These are phyloP conservation scores for Arctopsyche grandis DNA, from an alignment of 1,140 invertebrate species.

Conservation along the genomic window DNA sequence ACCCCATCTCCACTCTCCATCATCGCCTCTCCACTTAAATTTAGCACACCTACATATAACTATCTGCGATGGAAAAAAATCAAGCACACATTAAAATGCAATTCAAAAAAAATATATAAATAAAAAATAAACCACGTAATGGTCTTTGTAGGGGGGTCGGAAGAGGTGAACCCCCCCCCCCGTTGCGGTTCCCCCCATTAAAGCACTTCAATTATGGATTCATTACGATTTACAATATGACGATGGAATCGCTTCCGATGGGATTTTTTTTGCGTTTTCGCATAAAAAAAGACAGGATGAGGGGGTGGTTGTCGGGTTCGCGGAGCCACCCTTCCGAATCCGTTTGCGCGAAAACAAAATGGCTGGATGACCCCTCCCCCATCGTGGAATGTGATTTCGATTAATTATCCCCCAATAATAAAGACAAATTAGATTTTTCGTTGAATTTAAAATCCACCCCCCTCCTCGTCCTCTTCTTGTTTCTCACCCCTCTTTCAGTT, in stretches of 20 bases:
- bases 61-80: neutral
- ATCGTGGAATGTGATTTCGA: conserved; percentile 35
- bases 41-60: neutral
- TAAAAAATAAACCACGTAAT: conserved; percentile 21
- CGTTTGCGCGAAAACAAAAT: conserved; percentile 23
- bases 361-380: conserved; percentile 8
- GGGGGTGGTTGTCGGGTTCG: neutral
- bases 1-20: neutral
- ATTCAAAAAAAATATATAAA: conserved; percentile 25
- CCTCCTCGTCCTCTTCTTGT: too few species aligned
- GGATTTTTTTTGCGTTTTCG: conserved; percentile 48
- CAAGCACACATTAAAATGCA: conserved; percentile 3
- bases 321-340: conserved; percentile 26
- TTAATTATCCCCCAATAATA: conserved; percentile 46
- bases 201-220: conserved; percentile 50
- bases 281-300: neutral
- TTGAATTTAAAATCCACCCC: too few species aligned
- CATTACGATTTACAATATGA: conserved; percentile 53
- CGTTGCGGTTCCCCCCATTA: neutral
- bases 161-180: neutral
- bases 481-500: too few species aligned
- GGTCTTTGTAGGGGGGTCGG: neutral
- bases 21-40: too few species aligned
- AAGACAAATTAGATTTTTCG: conserved; percentile 46
- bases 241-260: conserved; percentile 48